Conservation (phyloP, 2,797 vertebrate genomes). For the Pseudomugil gertrudae region DNA sequence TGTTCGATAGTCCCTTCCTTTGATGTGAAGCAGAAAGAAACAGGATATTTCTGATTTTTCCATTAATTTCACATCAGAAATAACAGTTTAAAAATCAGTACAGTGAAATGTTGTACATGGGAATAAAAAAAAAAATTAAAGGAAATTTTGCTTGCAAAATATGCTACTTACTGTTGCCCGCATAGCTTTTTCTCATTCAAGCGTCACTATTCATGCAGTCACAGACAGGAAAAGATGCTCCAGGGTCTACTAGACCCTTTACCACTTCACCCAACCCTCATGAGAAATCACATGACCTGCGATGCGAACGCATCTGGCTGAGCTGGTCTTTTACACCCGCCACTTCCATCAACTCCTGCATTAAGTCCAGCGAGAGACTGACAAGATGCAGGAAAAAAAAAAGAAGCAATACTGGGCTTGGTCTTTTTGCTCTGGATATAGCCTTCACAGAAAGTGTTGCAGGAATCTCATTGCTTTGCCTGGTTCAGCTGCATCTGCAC, state of each 20-base stretch:
- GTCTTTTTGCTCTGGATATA: slow-evolving; percentile 56
- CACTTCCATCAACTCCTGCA: slow-evolving; percentile 56
- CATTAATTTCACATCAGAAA: slow-evolving; percentile 26
- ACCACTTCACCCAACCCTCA: slow-evolving; percentile 71
- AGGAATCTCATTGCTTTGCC: slow-evolving; percentile 67
- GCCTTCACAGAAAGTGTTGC: slow-evolving; percentile 68
- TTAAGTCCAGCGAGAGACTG: slow-evolving; percentile 48
- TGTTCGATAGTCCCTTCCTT: slow-evolving; percentile 28
- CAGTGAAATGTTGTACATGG: slow-evolving; percentile 22
- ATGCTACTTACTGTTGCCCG: slow-evolving; percentile 91
- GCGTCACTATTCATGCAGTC: slow-evolving; percentile 79
- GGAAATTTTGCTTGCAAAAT: slow-evolving; percentile 53
- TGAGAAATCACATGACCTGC: slow-evolving; percentile 73
- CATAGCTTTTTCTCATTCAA: slow-evolving; percentile 91
- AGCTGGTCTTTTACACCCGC: slow-evolving; percentile 35
- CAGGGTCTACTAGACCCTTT: slow-evolving; percentile 75
- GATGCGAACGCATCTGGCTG: slow-evolving; percentile 64
- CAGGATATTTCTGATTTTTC: slow-evolving; percentile 15
- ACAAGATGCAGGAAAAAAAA: slow-evolving; percentile 27
- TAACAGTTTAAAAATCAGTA: slow-evolving; percentile 17
- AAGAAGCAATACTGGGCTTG: slow-evolving; percentile 45
- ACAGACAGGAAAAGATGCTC: slow-evolving; percentile 61
- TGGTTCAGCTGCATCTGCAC: slow-evolving; percentile 60
- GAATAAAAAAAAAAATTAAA: slow-evolving; percentile 33
- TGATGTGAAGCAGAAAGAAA: slow-evolving; percentile 37